Conservation (phyloP, 1,140 invertebrate species). For the Cyclargus thomasi region DNA sequence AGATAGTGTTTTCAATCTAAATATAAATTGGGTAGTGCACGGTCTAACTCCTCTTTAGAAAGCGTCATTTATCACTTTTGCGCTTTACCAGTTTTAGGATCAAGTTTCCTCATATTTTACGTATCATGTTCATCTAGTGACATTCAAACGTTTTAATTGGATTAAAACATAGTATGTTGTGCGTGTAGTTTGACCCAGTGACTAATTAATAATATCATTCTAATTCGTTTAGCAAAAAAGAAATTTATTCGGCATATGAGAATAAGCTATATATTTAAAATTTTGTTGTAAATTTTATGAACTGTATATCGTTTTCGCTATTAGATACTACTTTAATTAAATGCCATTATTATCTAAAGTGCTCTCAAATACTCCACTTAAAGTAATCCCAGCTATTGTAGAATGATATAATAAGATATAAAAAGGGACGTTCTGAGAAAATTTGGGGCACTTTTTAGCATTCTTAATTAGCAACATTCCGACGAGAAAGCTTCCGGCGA, state of each 20-base stretch:
- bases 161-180: neutral
- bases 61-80: neutral
- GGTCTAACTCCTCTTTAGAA: neutral
- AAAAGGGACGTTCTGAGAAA: neutral
- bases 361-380: neutral
- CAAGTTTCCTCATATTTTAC: constrained; percentile 1
- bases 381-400: neutral
- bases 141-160: neutral
- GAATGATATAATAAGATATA: neutral
- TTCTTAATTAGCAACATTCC: constrained; percentile 3
- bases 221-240: too few species aligned
- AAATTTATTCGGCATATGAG: too few species aligned
- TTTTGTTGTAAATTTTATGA: too few species aligned
- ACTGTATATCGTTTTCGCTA: neutral
- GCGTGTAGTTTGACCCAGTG: too few species aligned
- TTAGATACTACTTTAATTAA: neutral
- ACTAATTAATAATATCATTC: neutral
- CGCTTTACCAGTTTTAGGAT: neutral
- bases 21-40: constrained; percentile 1
- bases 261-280: too few species aligned
- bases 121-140: neutral
- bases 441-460: neutral
- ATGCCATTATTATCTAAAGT: neutral
- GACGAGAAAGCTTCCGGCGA: neutral
- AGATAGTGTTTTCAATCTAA: neutral